Evolutionary conservation across 2,113 vertebrate species (phyloP).

Genomic region (Brachirus orientalis): DNA sequence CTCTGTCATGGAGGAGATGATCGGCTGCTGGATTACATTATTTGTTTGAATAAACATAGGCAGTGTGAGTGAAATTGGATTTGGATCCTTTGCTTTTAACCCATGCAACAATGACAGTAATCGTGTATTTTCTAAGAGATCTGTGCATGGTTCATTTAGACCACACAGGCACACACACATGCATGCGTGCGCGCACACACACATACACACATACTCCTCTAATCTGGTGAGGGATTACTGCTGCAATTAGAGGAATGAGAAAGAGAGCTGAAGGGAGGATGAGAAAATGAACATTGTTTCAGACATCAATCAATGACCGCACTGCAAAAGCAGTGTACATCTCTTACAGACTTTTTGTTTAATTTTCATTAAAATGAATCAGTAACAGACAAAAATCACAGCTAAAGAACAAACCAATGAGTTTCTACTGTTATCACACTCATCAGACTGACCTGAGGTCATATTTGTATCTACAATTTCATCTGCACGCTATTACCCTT

Average conservation of each 20-base stretch:
- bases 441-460: background rate
- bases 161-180: constrained; percentile 22
- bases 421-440: background rate
- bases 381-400: too few relatives aligned
- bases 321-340: too few relatives aligned
- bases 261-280: constrained; percentile 7
- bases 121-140: constrained; percentile 49
- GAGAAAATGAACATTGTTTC: background rate
- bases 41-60: background rate
- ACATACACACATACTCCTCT: constrained; percentile 32
- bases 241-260: constrained; percentile 68
- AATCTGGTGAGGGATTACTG: constrained; percentile 60
- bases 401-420: too few relatives aligned
- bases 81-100: constrained; percentile 36
- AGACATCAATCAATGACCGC: background rate
- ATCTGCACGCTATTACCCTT: background rate
- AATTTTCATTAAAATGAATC: too few relatives aligned
- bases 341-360: too few relatives aligned
- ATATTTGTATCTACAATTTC: background rate
- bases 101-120: constrained; percentile 31
- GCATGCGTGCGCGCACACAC: constrained; percentile 13
- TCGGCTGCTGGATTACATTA: too few relatives aligned
- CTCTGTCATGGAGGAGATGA: too few relatives aligned
- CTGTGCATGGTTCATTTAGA: constrained; percentile 11
- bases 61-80: constrained; percentile 46